Evolutionary conservation across 2,888 invertebrate genomes (phyloP).

Genomic region (Xestia xanthographa): DNA sequence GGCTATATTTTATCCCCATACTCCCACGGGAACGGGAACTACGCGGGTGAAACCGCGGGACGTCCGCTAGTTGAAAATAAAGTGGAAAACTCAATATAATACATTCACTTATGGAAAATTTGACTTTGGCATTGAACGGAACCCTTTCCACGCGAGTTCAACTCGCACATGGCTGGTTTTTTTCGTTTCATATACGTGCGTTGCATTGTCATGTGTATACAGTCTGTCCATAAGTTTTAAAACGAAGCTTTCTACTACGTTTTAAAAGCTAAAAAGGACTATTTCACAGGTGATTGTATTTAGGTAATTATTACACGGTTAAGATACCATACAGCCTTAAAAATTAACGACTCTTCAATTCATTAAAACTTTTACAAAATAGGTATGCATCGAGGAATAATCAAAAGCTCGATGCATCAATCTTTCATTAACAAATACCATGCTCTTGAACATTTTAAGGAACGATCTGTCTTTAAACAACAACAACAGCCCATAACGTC

Average conservation of each 20-base stretch:
- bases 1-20: no score
- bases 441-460: background rate
- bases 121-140: no score
- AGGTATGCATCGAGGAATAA: background rate
- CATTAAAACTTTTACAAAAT: background rate
- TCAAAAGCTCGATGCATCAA: no score
- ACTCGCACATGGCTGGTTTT: no score
- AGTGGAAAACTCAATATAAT: no score
- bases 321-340: background rate
- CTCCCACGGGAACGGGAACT: no score
- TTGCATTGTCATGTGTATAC: background rate
- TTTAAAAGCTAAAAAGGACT: background rate
- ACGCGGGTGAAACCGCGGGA: no score
- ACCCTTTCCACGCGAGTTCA: no score
- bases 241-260: background rate
- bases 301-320: background rate
- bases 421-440: background rate
- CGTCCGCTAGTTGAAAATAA: no score
- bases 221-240: background rate
- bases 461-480: background rate
- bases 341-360: background rate
- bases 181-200: background rate
- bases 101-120: no score
- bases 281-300: background rate
- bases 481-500: no score